Evolutionary conservation across 1,140 invertebrate species (phyloP), one percentile per base, ranked within the genome.

Genomic region (Ceratina australensis): DNA sequence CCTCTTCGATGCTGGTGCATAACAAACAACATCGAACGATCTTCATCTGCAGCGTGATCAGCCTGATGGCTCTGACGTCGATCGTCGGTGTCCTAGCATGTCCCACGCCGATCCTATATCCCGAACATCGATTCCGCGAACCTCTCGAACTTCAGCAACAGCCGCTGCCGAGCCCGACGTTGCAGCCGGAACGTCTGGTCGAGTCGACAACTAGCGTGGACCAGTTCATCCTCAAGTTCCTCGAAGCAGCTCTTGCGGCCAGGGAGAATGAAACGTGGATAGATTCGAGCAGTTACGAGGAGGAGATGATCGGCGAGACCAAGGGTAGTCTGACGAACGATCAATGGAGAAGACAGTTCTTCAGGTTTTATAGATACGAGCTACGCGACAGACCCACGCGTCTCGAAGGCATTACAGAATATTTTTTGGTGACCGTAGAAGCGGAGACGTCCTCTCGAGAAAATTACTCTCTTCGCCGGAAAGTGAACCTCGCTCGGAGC

Each of bases 41-140:
- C 20, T 96, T 97, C 87, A 97, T 97, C 75, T 97, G 96, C 86
- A 92, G 93, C n/a, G 94, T 97, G 13, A 95, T 97, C 72, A 94
- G 95, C 42, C 92, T 97, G 49, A 97, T 98, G 95, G 94, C 95
- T 10, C 86, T 92, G 72, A 92, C 91, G 1, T 92, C 92, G 2
- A 82, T 91, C 26, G 88, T 92, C 49, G 89, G 91, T 3, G 88
- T 90, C 1, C 67, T 91, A 3, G 89, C 86, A 0, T 92, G 91
- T 82, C 85, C 89, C 2, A 65, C 72, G 66, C 74, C 81, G 47
- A 76, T 42, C 10, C 33, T 42, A 0, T 42, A 42, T 42, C 5
- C 33, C 5, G 33, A 57, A 3, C 72, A 26, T 33, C 73, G 66
- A 59, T 72, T 83, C 8, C 65, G 50, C 0, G 83, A 80, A 12